These are phyloP conservation scores for Trigoniulus corallinus DNA, from an alignment of 1,140 invertebrate genomes.

Conservation along the genomic window DNA sequence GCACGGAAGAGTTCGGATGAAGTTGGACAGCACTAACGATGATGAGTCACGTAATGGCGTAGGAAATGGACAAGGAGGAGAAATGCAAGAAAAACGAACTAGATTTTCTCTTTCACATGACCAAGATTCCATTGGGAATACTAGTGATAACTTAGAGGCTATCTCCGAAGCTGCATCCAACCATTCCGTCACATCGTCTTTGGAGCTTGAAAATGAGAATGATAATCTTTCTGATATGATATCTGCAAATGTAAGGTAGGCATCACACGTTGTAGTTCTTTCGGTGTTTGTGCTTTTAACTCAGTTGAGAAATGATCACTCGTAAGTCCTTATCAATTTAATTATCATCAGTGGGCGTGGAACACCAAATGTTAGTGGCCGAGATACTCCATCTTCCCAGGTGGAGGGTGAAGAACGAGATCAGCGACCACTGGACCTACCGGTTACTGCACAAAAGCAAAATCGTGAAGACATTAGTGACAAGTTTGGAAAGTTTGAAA, in stretches of 20 bases:
- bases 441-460: constrained; percentile 51
- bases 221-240: constrained; percentile 92
- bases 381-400: constrained; percentile 86
- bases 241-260: constrained; percentile 51
- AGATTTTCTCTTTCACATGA: constrained; percentile 76
- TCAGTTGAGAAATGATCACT: no score
- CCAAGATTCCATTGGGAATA: constrained; percentile 64
- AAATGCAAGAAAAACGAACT: constrained; percentile 36
- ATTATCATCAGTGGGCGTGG: constrained; percentile 46
- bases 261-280: not conserved
- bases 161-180: constrained; percentile 88
- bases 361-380: constrained; percentile 78
- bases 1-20: constrained; percentile 16
- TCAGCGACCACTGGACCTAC: constrained; percentile 28
- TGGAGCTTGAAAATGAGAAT: constrained; percentile 76
- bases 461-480: constrained; percentile 86
- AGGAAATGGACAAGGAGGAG: constrained; percentile 16
- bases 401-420: constrained; percentile 36
- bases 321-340: not conserved
- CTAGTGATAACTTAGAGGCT: constrained; percentile 82
- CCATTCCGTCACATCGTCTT: constrained; percentile 81
- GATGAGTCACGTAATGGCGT: constrained; percentile 18
- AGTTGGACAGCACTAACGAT: constrained; percentile 16
- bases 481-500: constrained; percentile 97
- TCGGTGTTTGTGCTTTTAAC: no score